Conservation (phyloP, 2,888 invertebrate genomes). For the Tipula lateralis region DNA sequence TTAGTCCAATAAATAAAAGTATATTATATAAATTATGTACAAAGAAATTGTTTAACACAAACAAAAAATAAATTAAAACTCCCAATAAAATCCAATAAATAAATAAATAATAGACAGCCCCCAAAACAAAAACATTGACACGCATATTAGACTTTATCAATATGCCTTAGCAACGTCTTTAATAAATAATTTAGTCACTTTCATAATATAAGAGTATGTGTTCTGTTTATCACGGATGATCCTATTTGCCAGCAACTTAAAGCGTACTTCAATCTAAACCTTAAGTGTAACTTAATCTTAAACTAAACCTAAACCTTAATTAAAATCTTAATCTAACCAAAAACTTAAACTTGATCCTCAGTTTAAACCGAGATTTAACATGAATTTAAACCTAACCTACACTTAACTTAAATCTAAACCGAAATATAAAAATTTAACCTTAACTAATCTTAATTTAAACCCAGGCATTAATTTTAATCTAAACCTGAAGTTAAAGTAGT, state of each 20-base stretch:
- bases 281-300: background rate
- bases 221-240: background rate
- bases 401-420: background rate
- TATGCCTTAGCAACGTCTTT: background rate
- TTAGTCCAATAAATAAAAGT: background rate
- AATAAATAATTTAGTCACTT: background rate
- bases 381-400: background rate
- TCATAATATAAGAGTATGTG: background rate
- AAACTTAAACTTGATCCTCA: background rate
- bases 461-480: background rate
- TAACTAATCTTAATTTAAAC: background rate
- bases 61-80: background rate
- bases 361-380: background rate
- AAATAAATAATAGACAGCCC: background rate
- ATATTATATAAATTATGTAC: background rate
- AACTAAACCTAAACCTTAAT: background rate
- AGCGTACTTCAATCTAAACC: background rate
- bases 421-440: background rate
- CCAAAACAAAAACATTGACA: conserved; percentile 11
- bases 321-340: background rate
- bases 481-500: background rate
- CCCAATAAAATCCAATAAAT: background rate
- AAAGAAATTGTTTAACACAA: background rate
- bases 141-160: background rate
- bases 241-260: background rate